These are phyloP conservation scores for Phrynocephalus guinanensis DNA, from an alignment of 2,797 vertebrate species.

Conservation along the genomic window DNA sequence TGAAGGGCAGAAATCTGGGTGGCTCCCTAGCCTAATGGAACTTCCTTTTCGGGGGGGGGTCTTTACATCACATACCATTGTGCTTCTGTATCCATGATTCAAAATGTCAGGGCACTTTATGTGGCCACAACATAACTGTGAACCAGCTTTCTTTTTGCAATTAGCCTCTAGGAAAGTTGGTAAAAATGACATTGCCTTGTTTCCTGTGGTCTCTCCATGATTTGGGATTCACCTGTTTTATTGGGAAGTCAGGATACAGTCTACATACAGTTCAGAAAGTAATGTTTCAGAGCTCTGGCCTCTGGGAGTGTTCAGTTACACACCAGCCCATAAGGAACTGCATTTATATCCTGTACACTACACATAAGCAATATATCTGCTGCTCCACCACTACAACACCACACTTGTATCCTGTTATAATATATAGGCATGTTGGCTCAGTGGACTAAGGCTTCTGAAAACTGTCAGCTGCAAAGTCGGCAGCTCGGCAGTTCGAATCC, in stretches of 20 bases:
- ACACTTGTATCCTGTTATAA: too few relatives aligned
- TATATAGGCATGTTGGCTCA: too few relatives aligned
- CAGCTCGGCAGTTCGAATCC: too few relatives aligned
- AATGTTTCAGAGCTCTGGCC: not conserved
- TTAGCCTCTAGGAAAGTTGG: not conserved
- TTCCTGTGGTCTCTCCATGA: not conserved
- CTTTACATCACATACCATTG: too few relatives aligned
- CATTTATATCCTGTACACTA: not conserved
- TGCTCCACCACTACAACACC: not conserved
- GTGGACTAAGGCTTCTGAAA: too few relatives aligned
- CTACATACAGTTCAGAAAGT: too few relatives aligned
- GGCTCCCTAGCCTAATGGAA: too few relatives aligned
- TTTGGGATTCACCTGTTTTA: not conserved
- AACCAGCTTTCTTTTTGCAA: not conserved
- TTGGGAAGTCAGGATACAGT: not conserved
- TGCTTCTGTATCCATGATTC: too few relatives aligned
- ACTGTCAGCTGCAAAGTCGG: too few relatives aligned
- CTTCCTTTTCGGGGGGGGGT: too few relatives aligned
- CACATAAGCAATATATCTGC: not conserved
- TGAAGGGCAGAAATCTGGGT: too few relatives aligned
- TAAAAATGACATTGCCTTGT: not conserved
- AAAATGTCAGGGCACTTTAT: not conserved
- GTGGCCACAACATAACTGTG: not conserved
- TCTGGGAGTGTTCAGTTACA: not conserved
- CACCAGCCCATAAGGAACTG: not conserved